Evolutionary conservation across 2,888 invertebrate genomes (phyloP).

Genomic region (Globia sparganii): DNA sequence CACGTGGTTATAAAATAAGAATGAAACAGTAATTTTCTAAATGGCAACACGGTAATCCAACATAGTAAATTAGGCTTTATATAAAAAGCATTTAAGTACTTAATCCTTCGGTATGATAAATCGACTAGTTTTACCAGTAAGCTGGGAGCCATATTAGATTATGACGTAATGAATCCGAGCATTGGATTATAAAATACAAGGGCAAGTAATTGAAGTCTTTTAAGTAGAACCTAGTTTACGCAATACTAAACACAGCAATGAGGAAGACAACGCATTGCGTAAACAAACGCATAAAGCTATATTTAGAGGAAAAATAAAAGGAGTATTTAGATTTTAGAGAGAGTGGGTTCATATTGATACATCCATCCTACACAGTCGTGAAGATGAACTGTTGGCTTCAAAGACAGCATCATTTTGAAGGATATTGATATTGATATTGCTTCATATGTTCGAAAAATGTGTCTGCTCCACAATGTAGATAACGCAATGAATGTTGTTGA

Average conservation of each 20-base stretch:
- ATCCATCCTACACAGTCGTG: background rate
- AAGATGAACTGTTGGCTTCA: background rate
- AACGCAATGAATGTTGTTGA: too few species aligned
- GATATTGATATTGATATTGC: too few species aligned
- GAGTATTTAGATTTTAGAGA: background rate
- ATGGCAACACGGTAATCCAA: constrained; percentile 19
- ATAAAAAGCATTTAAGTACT: background rate
- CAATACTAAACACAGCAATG: constrained; percentile 27
- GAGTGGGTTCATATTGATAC: background rate
- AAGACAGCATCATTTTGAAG: background rate
- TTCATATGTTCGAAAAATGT: too few species aligned
- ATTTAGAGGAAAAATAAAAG: constrained; percentile 14
- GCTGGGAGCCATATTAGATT: constrained; percentile 53
- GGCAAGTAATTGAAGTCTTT: constrained; percentile 29
- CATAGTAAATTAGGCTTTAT: constrained; percentile 37
- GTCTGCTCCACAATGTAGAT: too few species aligned
- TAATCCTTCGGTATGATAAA: constrained; percentile 7
- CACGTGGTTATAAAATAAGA: constrained; percentile 42
- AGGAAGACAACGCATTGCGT: constrained; percentile 40
- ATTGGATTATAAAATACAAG: constrained; percentile 49
- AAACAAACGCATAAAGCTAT: constrained; percentile 49
- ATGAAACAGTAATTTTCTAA: constrained; percentile 29
- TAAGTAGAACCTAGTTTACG: constrained; percentile 32
- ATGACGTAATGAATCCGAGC: constrained; percentile 57
- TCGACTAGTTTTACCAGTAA: constrained; percentile 50